Evolutionary conservation across 1,140 invertebrate genomes (phyloP), one percentile per base, ranked within the genome.

Genomic region (Centruroides vittatus): DNA sequence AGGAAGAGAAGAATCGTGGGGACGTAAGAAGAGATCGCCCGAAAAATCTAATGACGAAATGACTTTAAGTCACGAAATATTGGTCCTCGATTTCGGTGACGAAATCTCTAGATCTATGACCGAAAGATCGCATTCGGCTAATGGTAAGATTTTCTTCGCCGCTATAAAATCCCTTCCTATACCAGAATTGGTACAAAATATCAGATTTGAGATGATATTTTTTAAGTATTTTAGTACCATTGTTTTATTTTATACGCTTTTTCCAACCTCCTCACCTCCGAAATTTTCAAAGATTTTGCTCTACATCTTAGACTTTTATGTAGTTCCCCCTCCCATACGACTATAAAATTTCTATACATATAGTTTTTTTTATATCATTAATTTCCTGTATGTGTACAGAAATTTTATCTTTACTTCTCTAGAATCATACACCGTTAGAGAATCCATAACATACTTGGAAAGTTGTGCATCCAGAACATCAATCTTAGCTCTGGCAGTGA

Each of bases 11-110:
- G 88, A 92, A 70, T 93, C 90, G 0, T 90, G 87, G 84, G 92
- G 91, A 65, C 85, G 89, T 73, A 85, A 84, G 56, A 85, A 83
- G 74, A 86, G 90, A 81, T 87, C 85, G 53, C 68, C 82, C 35
- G 71, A 73, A 11, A 23, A 49, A 12, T 12, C 35, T 61, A 83
- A 85, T 64, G 83, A 86, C 52, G 88, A 93, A 72, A 93, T 93
- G 87, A 93, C 90, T 59, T 80, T 95, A 51, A 93, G 89, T 10
- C 89, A 92, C 72, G 91, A 95, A 74, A 93, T 94, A 70, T 76
- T 94, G 5, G 91, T 94, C 5, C 76, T 94, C 13, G 90, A 93
- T 75, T 88, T 91, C 69, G 88, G 88, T 35, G 89, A 93, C 34
- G 60, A 62, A 46, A 49, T 46, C 34, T 59, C 64, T 4, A 59